Base-by-base conservation (phyloP, 1,140 invertebrate species). In the Psix sp. region DNA sequence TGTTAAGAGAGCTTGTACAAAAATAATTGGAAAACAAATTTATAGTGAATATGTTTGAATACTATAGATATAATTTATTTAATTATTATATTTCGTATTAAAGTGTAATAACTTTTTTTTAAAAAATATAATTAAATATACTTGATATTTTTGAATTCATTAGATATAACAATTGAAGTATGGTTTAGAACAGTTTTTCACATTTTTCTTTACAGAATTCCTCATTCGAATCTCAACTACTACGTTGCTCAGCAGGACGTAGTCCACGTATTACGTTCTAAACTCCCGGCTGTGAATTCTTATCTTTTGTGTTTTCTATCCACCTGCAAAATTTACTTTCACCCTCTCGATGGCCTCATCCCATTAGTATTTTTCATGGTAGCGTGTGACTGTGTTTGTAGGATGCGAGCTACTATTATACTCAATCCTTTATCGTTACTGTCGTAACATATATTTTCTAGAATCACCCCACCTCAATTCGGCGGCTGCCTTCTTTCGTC, bases 351-450 rank as follows among this genome's bases (percentile, higher is more conserved):
- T 80, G 79, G 82, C 82, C 80, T 76, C 74, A 74, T 80, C 76
- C 80, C 80, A 83, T 83, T 82, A 82, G 79, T 83, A 85, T 85
- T 84, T 85, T 84, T 85, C 80, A 84, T 75, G 62, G 75, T 71
- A n/a, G 57, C 52, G 60, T 59, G 35, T 78, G 71, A 82, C 79
- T 80, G 78, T 77, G 70, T 77, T 66, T 74, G 71, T 77, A 62
- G 70, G 66, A 81, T 74, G 76, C 65, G 59, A 74, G 31, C 73
- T 65, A 52, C 81, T 82, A 84, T 84, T 84, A 82, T 82, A 71
- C 77, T 77, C 76, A 75, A 82, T 80, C 78, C 76, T 80, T 82
- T 83, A 84, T 84, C 82, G 80, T 81, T 77, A 80, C 74, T 33
- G 66, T 45, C 81, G 66, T 72, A 65, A 70, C 77, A 77, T 82